A percentile compares a stretch with the other conserved stretches of the same genome.
phyloP scores from a whole-genome alignment of 2,888 invertebrate genomes.

The Pterostichus madidus region DNA sequence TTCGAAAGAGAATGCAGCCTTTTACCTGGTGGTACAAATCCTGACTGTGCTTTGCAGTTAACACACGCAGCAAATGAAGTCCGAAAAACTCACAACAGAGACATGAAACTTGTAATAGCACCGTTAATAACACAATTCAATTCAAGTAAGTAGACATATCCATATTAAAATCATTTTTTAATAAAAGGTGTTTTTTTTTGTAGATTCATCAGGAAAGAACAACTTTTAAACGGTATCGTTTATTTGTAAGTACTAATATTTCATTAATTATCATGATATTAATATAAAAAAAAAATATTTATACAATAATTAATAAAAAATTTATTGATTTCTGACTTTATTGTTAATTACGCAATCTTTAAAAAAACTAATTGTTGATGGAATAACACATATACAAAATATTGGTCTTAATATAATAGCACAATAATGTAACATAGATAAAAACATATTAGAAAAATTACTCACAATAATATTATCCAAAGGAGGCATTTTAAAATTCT shows the following conservation, averaged over 20 bases:
- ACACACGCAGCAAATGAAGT: constrained; percentile 92
- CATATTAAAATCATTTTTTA: constrained; percentile 23
- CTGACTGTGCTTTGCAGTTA: constrained; percentile 93
- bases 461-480: constrained; percentile 72
- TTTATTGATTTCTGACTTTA: constrained; percentile 51
- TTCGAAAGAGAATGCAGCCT: constrained; percentile 93
- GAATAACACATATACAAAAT: constrained; percentile 68
- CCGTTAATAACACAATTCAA: constrained; percentile 74
- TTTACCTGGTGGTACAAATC: constrained; percentile 87
- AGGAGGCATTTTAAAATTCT: constrained; percentile 73
- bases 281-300: constrained; percentile 19
- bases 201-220: constrained; percentile 56
- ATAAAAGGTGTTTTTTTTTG: constrained; percentile 36
- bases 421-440: constrained; percentile 73
- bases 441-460: constrained; percentile 69
- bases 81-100: constrained; percentile 83
- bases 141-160: constrained; percentile 40
- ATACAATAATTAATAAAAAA: constrained; percentile 9
- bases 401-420: constrained; percentile 71
- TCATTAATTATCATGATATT: not conserved
- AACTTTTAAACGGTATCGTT: constrained; percentile 49
- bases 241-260: not conserved
- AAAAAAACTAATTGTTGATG: constrained; percentile 66
- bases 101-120: constrained; percentile 75
- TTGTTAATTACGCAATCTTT: constrained; percentile 46